Base-by-base conservation (phyloP, 2,888 invertebrate genomes). In the Ametastegia equiseti region DNA sequence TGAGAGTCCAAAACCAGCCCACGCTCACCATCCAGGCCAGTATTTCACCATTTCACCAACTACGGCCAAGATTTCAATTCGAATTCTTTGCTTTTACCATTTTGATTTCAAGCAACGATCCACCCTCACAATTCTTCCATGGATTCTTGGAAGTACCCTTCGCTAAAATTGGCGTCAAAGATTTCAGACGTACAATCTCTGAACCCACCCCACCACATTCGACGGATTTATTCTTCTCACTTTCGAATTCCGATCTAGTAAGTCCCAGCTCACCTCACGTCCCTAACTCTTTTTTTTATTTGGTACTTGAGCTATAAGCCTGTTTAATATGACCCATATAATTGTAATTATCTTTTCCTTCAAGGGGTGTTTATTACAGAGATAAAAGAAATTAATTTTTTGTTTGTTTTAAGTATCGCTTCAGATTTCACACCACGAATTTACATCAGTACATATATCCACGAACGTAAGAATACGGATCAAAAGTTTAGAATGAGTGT, bases 1-100 rank as follows among this genome's bases (percentile, higher is more conserved):
- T 78, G 80, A 80, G 83, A 84, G 83, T 78, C 60, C 19, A 57
- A 57, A 63, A 78, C 60, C 42, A 78, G 57, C 42, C 78, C 75
- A n/a, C 78, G 78, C 39, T 45, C 60, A 78, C 78, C 63, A 60
- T 78, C 78, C 39, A 63, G n/a, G 27, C 30, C 78, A 27, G 78
- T 63, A 78, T 75, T 54, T 13, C 36, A 19, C 19, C 11, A 78
- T 75, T 54, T 13, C 36, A 19, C 19, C 11, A 75, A 9, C 54
- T 36, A 4, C 50, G 54, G 54, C 75, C 33, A 54, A 54, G 75
- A 75, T 54, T 75, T 54, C 33, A 75, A 54, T 54, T 45, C 19
- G 33, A 54, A 50, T 75, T 75, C 75, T 75, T 75, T 75, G 75
- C 54, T 75, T 54, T 75, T 19, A 5, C 19, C 33, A 75, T 33